These are phyloP conservation scores for Gymnocheta viridis DNA, from an alignment of 2,888 invertebrate genomes.

Conservation along the genomic window DNA sequence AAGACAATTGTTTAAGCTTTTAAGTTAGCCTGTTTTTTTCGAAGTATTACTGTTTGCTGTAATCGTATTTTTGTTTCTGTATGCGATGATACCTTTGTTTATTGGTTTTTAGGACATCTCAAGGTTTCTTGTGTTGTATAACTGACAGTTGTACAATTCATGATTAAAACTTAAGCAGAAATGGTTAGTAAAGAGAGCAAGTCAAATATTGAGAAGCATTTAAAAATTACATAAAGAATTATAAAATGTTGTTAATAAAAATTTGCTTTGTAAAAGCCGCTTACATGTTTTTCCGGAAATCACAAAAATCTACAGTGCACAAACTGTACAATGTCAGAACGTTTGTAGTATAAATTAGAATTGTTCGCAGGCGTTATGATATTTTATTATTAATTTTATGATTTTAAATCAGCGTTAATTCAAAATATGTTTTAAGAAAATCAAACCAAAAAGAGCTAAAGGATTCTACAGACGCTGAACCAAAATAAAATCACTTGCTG, in stretches of 20 bases:
- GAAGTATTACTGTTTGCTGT: slow-evolving; percentile 3
- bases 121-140: slow-evolving; percentile 64
- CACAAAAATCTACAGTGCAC: no score
- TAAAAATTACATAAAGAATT: slow-evolving; percentile 46
- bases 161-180: slow-evolving; percentile 39
- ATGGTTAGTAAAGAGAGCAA: neutral
- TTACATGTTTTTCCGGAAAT: neutral
- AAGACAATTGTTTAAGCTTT: slow-evolving; percentile 56
- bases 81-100: slow-evolving; percentile 63
- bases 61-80: neutral
- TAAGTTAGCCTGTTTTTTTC: slow-evolving; percentile 31
- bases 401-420: no score
- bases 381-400: no score
- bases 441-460: no score
- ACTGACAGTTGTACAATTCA: slow-evolving; percentile 68
- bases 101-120: slow-evolving; percentile 69
- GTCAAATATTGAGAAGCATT: slow-evolving; percentile 17
- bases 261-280: slow-evolving; percentile 28
- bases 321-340: no score
- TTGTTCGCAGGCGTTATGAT: no score
- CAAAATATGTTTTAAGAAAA: no score
- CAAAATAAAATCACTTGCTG: no score
- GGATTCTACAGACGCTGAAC: no score
- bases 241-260: slow-evolving; percentile 17
- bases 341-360: no score